These are phyloP conservation scores for Epinephelus moara DNA, from an alignment of 2,113 vertebrate genomes.

Conservation along the genomic window DNA sequence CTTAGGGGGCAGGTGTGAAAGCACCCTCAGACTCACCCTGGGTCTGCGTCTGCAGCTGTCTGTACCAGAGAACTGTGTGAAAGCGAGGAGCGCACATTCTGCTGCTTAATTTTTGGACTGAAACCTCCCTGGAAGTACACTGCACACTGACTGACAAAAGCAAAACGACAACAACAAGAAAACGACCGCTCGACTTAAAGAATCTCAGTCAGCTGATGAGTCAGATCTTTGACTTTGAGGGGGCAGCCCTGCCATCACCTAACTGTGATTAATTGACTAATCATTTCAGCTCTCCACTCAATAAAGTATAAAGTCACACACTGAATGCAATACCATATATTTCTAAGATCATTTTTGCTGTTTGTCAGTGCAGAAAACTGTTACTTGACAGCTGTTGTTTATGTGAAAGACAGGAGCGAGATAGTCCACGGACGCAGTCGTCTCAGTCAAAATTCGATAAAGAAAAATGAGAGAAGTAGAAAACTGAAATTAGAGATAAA, in stretches of 20 bases:
- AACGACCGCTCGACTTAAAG: too few species aligned
- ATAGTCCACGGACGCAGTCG: neutral
- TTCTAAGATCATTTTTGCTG: neutral
- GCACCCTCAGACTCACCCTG: too few species aligned
- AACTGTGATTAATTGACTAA: neutral
- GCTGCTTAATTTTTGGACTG: too few species aligned
- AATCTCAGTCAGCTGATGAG: too few species aligned
- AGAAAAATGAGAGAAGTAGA: slow-evolving; percentile 31
- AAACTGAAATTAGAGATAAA: slow-evolving; percentile 61
- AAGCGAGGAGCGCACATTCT: too few species aligned
- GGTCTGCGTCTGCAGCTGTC: too few species aligned
- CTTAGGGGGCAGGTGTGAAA: too few species aligned
- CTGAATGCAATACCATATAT: neutral
- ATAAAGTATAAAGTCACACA: neutral
- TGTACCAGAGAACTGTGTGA: too few species aligned
- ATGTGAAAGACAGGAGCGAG: slow-evolving; percentile 10
- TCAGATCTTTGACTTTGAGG: too few species aligned
- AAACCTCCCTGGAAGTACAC: too few species aligned
- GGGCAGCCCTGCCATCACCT: neutral
- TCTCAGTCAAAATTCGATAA: slow-evolving; percentile 45
- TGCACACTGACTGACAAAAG: too few species aligned
- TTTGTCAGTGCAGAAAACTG: slow-evolving; percentile 12
- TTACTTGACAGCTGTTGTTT: slow-evolving; percentile 9
- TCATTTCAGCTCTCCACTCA: neutral
- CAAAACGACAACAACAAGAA: too few species aligned